Base-by-base conservation (phyloP, 2,113 vertebrate genomes). In the Micronycteris hirsuta region DNA sequence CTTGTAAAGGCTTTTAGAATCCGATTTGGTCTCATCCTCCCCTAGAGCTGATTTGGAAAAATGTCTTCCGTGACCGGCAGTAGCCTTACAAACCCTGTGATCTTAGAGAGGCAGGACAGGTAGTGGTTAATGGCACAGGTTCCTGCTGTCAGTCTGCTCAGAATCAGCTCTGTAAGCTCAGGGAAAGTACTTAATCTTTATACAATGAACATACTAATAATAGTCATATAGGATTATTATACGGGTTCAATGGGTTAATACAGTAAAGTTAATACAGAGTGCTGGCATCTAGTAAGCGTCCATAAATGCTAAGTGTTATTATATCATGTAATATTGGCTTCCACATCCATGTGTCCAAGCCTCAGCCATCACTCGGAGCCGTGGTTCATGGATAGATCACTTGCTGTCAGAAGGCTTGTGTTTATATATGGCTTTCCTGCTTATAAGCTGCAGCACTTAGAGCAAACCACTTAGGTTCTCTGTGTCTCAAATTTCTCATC, bases 401-500 rank as follows among this genome's bases (percentile, higher is more conserved):
- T 82, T 63, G 54, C 28, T 70, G 49, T 87, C 90, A 89, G 84
- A 73, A 84, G 76, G n/a, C 47, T 84, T 22, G 70, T 61, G 76
- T 83, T 94, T 90, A 45, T 65, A 41, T 74, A 74, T n/a, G 19
- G 56, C 41, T 43, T 68, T 71, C 77, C 24, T 24, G 77, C 22
- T 83, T 61, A 31, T 49, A 63, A 73, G 41, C 86, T 76, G 33
- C 1, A 78, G 82, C 73, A 31, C 86, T 82, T 36, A n/a, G n/a
- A 87, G 45, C 38, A 49, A 88, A 86, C 31, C 90, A 89, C 90
- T 78, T 86, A 76, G 80, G 47, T 58, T 93, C 78, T 89, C 54
- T 41, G n/a, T 78, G 45, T 76, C 70, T 96, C 96, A 83, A 54
- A 95, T 94, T 93, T 91, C 95, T 96, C 97, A 89, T 96, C 93